Base-by-base conservation (phyloP, 2,888 invertebrate genomes). In the Amphipoea oculea region DNA sequence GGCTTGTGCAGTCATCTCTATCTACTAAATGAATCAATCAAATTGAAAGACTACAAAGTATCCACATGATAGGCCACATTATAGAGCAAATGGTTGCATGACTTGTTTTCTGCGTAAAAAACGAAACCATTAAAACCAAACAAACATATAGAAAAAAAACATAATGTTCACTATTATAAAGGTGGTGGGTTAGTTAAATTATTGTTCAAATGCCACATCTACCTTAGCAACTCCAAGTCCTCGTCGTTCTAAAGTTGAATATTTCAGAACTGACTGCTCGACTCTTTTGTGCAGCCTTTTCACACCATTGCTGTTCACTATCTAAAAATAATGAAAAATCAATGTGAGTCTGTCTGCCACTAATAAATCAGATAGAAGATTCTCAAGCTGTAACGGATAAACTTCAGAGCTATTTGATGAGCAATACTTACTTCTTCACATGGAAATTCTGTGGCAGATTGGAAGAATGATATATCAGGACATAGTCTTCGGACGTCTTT, bases 391-490 rank as follows among this genome's bases (percentile, higher is more conserved):
- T 48, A 36, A 65, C 3, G 6, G 12, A 70, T 23, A 40, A n/a
- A 20, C 51, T 1, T 20, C 9, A 29, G 6, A 60, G 4, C n/a
- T 57, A 66, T 51, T 40, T 60, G n/a, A 17, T 36, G 60, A 54
- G 1, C 36, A 71, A 42, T 73, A 89, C 88, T 89, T 88, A 98
- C 97, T 89, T 98, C 98, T 76, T 97, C 95, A 93, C 99, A 99
- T 0, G 99, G 99, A 95, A 98, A 99, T 85, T 99, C 98, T 1
- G 99, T 99, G 23, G 99, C 98, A 73, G 97, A 95, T 96, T 99
- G 99, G 95, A 99, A 99, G 96, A 99, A 99, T 76, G 99, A 99
- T 93, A 99, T 99, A 94, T 99, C 99, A 20, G 99, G 99, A 93
- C 99, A 99, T 4, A 99, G 96, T 75, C 99, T 97, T 87, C 99